phyloP scores from a whole-genome alignment of 2,113 vertebrate genomes.

The Fregetta grallaria region DNA sequence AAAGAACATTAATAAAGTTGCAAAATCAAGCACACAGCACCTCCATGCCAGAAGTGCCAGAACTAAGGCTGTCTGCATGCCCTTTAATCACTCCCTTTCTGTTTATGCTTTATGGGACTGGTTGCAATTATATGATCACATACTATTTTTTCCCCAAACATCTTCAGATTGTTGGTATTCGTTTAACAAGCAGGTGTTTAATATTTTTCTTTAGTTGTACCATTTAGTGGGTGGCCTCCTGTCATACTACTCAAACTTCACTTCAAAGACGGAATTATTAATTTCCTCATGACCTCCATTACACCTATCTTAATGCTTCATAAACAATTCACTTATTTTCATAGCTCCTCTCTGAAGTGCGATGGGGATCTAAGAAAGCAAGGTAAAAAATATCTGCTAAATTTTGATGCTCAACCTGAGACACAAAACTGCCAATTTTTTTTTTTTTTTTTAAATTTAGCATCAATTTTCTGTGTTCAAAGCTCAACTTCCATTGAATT shows the following conservation, averaged over 20 bases:
- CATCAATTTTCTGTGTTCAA: neutral
- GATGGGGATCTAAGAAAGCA: neutral
- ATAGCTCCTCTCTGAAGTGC: neutral
- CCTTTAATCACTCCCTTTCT: neutral
- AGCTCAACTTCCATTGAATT: neutral
- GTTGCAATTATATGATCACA: neutral
- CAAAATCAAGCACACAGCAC: neutral
- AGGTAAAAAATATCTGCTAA: neutral
- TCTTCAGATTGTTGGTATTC: neutral
- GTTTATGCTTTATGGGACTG: neutral
- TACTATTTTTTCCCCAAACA: neutral
- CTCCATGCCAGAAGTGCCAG: neutral
- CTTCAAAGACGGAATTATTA: conserved; percentile 19
- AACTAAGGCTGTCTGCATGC: neutral
- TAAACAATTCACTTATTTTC: neutral
- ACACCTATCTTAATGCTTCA: neutral
- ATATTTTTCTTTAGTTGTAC: neutral
- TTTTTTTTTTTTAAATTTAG: neutral
- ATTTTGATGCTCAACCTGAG: neutral
- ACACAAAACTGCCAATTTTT: neutral
- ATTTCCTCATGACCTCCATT: conserved; percentile 10
- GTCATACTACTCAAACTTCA: neutral
- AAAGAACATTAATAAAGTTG: neutral
- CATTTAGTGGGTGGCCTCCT: neutral
- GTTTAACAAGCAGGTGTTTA: conserved; percentile 28